Percentiles rank a stretch among this genome's conserved stretches.
These are phyloP conservation scores for Rhyzopertha dominica DNA, from an alignment of 1,140 invertebrate species.

Conservation along the genomic window DNA sequence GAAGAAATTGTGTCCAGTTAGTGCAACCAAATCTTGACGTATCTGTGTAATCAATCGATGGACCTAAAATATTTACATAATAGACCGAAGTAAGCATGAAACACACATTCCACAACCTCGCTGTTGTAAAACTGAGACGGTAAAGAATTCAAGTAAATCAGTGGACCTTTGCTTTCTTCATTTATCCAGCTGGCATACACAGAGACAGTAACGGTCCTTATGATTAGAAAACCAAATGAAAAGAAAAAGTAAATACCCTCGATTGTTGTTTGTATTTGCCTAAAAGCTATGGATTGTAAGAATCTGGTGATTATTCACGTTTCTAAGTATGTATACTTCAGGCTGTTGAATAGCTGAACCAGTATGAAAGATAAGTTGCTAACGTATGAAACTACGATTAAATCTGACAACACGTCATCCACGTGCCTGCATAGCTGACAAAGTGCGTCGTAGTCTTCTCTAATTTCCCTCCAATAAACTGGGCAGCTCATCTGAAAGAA, in stretches of 20 bases:
- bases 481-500: constrained; percentile 39
- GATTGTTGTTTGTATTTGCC: constrained; percentile 24
- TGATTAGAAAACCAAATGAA: constrained; percentile 53
- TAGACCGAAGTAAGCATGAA: neutral
- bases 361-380: constrained; percentile 70
- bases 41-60: constrained; percentile 57
- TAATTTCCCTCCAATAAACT: constrained; percentile 49
- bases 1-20: constrained; percentile 61
- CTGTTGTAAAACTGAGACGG: constrained; percentile 50
- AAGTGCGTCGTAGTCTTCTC: constrained; percentile 54
- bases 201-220: constrained; percentile 52
- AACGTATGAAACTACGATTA: constrained; percentile 60
- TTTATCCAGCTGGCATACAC: constrained; percentile 53
- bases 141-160: constrained; percentile 51
- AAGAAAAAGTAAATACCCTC: constrained; percentile 54
- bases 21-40: constrained; percentile 51
- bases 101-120: constrained; percentile 47
- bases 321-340: constrained; percentile 51
- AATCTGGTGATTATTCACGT: constrained; percentile 1
- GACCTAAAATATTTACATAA: constrained; percentile 43
- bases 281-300: constrained; percentile 4
- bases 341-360: constrained; percentile 61
- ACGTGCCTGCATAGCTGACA: constrained; percentile 51
- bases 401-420: constrained; percentile 51
- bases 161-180: constrained; percentile 54